phyloP scores from a whole-genome alignment of 2,888 invertebrate genomes.

The Drosophila emarginata region DNA sequence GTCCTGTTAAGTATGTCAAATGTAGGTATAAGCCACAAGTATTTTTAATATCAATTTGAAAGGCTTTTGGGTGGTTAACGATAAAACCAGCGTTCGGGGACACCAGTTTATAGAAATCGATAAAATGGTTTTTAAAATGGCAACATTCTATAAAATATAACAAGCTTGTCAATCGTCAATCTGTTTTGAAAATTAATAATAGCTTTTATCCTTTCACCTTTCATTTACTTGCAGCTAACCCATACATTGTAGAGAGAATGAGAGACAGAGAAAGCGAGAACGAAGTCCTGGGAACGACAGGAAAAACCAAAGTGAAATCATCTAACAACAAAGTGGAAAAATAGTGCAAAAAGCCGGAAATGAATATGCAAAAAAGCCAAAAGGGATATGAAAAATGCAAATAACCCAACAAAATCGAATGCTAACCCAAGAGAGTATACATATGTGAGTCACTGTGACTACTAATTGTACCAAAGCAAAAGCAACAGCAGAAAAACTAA shows the following conservation, averaged over 20 bases:
- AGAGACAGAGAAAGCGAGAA: conserved; percentile 4
- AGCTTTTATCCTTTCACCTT: conserved; percentile 12
- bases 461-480: conserved; percentile 64
- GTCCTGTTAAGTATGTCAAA: neutral
- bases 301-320: conserved; percentile 32
- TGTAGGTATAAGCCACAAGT: neutral
- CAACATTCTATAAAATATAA: neutral
- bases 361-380: conserved; percentile 70
- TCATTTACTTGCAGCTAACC: conserved; percentile 15
- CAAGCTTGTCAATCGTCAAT: neutral
- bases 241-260: neutral
- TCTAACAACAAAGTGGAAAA: conserved; percentile 46
- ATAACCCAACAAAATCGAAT: conserved; percentile 61
- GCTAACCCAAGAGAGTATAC: conserved; percentile 46
- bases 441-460: conserved; percentile 56
- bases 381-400: conserved; percentile 74
- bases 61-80: neutral
- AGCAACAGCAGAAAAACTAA: conserved; percentile 20
- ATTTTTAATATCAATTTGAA: neutral
- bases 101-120: neutral
- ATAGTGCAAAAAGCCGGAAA: conserved; percentile 58
- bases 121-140: neutral
- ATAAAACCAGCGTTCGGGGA: neutral
- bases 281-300: neutral
- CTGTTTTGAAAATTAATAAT: conserved; percentile 5